Conservation (phyloP, 2,113 vertebrate genomes). For the Bettongia penicillata region DNA sequence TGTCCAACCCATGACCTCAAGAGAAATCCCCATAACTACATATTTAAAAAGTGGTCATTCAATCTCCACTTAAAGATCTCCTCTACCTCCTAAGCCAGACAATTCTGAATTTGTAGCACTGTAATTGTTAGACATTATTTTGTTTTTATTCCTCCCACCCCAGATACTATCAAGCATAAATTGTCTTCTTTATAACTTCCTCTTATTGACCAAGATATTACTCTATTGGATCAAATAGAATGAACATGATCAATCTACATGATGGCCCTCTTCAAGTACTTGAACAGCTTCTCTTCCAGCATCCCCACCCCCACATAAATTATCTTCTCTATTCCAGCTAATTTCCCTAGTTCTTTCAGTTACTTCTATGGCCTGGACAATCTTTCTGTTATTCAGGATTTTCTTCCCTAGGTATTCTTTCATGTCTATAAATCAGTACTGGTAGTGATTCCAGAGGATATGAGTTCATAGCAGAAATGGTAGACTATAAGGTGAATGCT, state of each 20-base stretch:
- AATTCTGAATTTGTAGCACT: background rate
- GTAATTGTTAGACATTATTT: background rate
- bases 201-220: background rate
- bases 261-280: background rate
- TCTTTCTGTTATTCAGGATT: background rate
- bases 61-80: background rate
- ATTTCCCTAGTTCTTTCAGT: background rate
- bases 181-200: background rate
- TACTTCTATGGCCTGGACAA: background rate
- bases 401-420: background rate
- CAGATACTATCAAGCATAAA: background rate
- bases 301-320: background rate
- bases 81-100: background rate
- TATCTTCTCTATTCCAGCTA: background rate
- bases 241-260: background rate
- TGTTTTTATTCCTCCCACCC: background rate
- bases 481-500: background rate
- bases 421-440: background rate
- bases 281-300: background rate
- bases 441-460: background rate
- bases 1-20: background rate
- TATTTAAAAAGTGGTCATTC: background rate
- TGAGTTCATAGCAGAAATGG: background rate
- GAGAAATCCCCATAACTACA: background rate
- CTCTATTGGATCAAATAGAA: background rate